A percentile compares a stretch with the other conserved stretches of the same genome.
phyloP scores from a whole-genome alignment of 2,888 invertebrate genomes.

The Elaeidobius kamerunicus region DNA sequence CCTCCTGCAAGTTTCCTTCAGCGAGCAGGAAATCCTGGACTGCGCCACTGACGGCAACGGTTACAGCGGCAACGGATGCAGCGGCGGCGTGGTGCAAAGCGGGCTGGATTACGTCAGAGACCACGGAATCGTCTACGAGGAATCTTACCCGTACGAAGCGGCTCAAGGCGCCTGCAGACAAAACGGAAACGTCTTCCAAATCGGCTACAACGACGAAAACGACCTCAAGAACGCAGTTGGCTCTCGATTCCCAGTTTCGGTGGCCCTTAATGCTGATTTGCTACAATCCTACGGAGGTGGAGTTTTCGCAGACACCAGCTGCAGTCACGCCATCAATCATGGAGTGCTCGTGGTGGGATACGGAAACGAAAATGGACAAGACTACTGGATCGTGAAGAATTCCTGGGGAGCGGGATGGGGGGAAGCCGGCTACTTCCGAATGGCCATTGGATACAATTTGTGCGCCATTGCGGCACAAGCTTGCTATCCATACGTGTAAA shows the following conservation, averaged over 20 bases:
- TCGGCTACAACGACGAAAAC: conserved; percentile 44
- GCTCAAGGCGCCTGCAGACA: conserved; percentile 69
- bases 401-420: conserved; percentile 83
- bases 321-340: conserved; percentile 74
- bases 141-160: conserved; percentile 80
- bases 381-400: conserved; percentile 86
- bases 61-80: conserved; percentile 21
- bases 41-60: conserved; percentile 16
- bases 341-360: conserved; percentile 82
- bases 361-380: conserved; percentile 71
- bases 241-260: conserved; percentile 31
- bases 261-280: conserved; percentile 29
- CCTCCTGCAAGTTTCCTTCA: conserved; percentile 11
- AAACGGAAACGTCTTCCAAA: conserved; percentile 65
- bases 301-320: conserved; percentile 61
- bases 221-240: conserved; percentile 32
- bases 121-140: conserved; percentile 53
- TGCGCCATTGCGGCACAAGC: conserved; percentile 82
- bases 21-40: conserved; percentile 23
- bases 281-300: conserved; percentile 31
- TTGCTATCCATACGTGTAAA: conserved; percentile 48
- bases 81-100: conserved; percentile 23
- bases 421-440: conserved; percentile 78
- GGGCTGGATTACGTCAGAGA: conserved; percentile 23
- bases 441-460: conserved; percentile 81